These are phyloP conservation scores for Drosophila nr. medialis DNA, from an alignment of 2,888 invertebrate species.

Conservation along the genomic window DNA sequence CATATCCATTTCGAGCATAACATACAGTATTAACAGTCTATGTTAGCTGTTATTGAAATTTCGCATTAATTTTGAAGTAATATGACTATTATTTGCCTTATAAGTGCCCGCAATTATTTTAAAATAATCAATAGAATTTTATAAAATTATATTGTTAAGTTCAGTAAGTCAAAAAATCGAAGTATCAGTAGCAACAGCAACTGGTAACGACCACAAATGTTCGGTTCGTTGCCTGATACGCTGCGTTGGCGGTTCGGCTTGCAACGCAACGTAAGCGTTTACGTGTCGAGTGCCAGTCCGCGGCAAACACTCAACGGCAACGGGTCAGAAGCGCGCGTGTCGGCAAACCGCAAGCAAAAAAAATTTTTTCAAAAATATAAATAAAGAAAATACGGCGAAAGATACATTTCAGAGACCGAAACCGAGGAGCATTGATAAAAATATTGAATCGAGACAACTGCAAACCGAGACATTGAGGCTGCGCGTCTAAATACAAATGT, in stretches of 20 bases:
- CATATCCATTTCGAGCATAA: slow-evolving; percentile 48
- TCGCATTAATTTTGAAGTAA: no score
- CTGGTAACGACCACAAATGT: no score
- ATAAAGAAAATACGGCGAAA: slow-evolving; percentile 40
- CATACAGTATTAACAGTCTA: slow-evolving; percentile 12
- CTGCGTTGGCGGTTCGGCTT: slow-evolving; percentile 59
- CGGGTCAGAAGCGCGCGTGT: slow-evolving; percentile 71
- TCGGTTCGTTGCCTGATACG: slow-evolving; percentile 26
- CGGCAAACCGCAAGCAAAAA: slow-evolving; percentile 52
- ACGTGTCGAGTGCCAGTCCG: slow-evolving; percentile 53
- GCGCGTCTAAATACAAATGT: slow-evolving; percentile 25
- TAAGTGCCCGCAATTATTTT: no score
- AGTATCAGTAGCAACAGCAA: no score
- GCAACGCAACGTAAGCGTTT: slow-evolving; percentile 57
- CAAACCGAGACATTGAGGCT: slow-evolving; percentile 50
- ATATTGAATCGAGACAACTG: slow-evolving; percentile 50
- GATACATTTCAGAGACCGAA: slow-evolving; percentile 53
- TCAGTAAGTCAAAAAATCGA: no score
- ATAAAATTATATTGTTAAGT: no score
- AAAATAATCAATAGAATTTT: no score
- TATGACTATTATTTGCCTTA: no score
- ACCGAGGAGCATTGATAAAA: slow-evolving; percentile 52
- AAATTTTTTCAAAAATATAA: slow-evolving; percentile 24
- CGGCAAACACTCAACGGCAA: slow-evolving; percentile 69
- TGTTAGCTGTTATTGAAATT: slow-evolving; percentile 6